A percentile compares a stretch with the other conserved stretches of the same genome.
Evolutionary conservation across 2,113 vertebrate genomes (phyloP).

Genomic region (Pithys albifrons): DNA sequence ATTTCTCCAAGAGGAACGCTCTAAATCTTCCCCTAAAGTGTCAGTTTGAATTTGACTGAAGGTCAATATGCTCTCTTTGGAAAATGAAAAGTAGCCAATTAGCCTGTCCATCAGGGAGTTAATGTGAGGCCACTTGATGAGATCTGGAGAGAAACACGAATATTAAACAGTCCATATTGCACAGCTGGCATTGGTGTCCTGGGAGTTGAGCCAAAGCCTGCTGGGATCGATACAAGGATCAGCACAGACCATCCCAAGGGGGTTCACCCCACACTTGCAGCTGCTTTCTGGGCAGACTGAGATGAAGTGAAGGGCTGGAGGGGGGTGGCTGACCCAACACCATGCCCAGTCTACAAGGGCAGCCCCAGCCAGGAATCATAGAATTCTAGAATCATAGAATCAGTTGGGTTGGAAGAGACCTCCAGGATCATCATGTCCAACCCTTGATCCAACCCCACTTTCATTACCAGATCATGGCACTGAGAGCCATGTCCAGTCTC

Average conservation of each 20-base stretch:
- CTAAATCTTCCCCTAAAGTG: neutral
- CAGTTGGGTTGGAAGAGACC: too few relatives aligned
- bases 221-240: neutral
- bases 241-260: neutral
- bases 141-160: neutral
- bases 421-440: too few relatives aligned
- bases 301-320: neutral
- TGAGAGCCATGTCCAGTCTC: too few relatives aligned
- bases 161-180: neutral
- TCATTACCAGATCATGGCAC: too few relatives aligned
- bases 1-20: neutral
- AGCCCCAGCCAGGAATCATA: neutral
- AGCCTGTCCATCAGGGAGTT: neutral
- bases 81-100: neutral
- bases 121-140: slow-evolving; percentile 11
- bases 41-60: slow-evolving; percentile 10
- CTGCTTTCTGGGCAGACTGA: neutral
- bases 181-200: rapidly evolving
- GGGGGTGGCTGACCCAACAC: neutral
- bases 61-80: neutral
- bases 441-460: too few relatives aligned
- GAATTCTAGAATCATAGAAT: too few relatives aligned
- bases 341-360: rapidly evolving
- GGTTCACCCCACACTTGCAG: rapidly evolving
- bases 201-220: neutral